phyloP scores from a whole-genome alignment of 2,797 vertebrate species.

The Menidia menidia region DNA sequence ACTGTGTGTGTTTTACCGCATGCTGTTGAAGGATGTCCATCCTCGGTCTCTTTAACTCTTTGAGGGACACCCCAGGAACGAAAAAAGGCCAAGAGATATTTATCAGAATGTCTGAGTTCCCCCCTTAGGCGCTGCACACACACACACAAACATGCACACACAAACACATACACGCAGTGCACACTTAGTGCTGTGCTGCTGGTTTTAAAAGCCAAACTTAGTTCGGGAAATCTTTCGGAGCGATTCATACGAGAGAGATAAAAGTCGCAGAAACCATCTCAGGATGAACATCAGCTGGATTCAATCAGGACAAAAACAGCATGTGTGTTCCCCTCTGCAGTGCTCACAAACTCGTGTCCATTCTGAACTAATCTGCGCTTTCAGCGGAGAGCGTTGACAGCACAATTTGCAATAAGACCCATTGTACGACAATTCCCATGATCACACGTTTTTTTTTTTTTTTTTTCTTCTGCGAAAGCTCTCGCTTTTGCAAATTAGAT shows the following conservation, averaged over 20 bases:
- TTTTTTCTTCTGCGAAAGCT: neutral
- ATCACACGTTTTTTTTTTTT: neutral
- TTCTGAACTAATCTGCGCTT: constrained; percentile 24
- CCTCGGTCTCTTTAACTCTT: neutral
- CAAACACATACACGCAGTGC: neutral
- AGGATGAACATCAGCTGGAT: constrained; percentile 55
- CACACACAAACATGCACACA: too few species aligned
- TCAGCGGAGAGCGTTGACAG: constrained; percentile 1
- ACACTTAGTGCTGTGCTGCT: neutral
- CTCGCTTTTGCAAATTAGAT: neutral
- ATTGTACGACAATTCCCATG: neutral
- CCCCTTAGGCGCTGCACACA: neutral
- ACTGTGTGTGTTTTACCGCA: neutral
- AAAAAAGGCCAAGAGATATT: neutral
- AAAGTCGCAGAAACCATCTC: constrained; percentile 31
- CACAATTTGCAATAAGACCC: neutral
- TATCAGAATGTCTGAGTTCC: neutral
- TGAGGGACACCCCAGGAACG: neutral
- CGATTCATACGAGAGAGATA: constrained; percentile 12
- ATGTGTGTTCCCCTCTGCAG: constrained; percentile 25
- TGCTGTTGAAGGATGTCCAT: neutral
- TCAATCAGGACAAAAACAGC: constrained; percentile 34
- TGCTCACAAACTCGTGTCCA: constrained; percentile 34
- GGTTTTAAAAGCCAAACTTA: neutral
- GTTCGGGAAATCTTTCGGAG: neutral